Conservation (phyloP, 2,113 vertebrate species). For the Tiliqua scincoides region DNA sequence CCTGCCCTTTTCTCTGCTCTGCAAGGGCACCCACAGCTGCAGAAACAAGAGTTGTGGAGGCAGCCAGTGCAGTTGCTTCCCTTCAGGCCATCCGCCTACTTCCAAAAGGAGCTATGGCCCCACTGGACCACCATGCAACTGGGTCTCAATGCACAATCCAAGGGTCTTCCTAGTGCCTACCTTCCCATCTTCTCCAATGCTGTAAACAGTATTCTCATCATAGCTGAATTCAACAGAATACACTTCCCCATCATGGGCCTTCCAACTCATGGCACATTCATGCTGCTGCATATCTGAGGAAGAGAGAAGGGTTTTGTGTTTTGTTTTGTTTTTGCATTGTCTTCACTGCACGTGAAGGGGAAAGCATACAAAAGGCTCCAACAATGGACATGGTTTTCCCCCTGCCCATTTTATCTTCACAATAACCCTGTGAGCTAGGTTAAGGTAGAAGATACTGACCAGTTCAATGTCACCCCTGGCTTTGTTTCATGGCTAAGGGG, state of each 20-base stretch:
- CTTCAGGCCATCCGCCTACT: neutral
- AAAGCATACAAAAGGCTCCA: neutral
- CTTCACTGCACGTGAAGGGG: neutral
- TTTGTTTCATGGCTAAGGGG: too few species aligned
- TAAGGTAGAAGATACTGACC: too few species aligned
- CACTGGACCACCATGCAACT: neutral
- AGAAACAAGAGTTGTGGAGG: neutral
- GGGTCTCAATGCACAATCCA: neutral
- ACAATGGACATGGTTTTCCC: neutral
- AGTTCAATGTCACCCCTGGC: too few species aligned
- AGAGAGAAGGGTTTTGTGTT: neutral
- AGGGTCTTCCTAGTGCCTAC: constrained; percentile 66
- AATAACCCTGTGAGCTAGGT: too few species aligned
- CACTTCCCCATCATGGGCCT: constrained; percentile 91
- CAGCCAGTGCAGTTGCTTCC: neutral
- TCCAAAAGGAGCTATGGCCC: neutral
- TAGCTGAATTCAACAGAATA: constrained; percentile 98
- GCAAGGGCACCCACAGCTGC: neutral
- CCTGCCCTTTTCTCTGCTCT: neutral
- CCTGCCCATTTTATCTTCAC: too few species aligned
- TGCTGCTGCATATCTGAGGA: constrained; percentile 95
- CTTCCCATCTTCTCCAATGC: constrained; percentile 95
- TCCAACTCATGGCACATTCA: constrained; percentile 95
- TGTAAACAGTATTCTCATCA: constrained; percentile 95
- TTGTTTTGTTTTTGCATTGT: neutral